phyloP scores from a whole-genome alignment of 2,113 vertebrate species.

The Neogale vison region DNA sequence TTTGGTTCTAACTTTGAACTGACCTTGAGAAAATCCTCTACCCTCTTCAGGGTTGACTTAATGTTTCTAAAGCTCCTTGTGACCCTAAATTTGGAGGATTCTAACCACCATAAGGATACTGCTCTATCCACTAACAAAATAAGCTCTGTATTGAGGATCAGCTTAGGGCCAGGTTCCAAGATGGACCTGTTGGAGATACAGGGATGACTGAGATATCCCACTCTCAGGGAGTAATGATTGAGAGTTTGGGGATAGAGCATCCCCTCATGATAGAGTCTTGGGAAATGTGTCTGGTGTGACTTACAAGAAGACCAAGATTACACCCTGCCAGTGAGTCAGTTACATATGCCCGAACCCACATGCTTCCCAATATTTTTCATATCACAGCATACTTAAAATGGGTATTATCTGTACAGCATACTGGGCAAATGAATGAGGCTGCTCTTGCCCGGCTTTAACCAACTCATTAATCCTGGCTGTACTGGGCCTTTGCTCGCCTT shows the following conservation, averaged over 20 bases:
- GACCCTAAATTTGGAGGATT: not conserved
- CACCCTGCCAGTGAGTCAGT: not conserved
- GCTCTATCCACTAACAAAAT: not conserved
- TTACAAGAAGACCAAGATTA: not conserved
- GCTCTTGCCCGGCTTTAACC: not conserved
- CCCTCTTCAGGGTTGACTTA: not conserved
- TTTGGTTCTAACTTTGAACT: not conserved
- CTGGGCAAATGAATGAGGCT: not conserved
- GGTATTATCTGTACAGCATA: not conserved
- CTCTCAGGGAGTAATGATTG: not conserved
- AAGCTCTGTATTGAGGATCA: not conserved
- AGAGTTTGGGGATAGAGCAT: not conserved
- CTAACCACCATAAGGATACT: not conserved
- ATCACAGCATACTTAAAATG: not conserved
- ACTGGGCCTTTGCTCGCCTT: not conserved
- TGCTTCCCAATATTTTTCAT: not conserved
- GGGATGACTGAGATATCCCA: not conserved
- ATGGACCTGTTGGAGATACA: not conserved
- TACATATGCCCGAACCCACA: not conserved
- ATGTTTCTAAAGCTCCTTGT: not conserved
- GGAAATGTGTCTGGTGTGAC: not conserved
- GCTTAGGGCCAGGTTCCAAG: not conserved
- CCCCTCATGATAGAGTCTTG: not conserved
- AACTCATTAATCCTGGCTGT: not conserved
- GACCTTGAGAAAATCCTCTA: constrained; percentile 4